Base-by-base conservation (phyloP, 1,140 invertebrate genomes). In the Hesperophylax magnus region DNA sequence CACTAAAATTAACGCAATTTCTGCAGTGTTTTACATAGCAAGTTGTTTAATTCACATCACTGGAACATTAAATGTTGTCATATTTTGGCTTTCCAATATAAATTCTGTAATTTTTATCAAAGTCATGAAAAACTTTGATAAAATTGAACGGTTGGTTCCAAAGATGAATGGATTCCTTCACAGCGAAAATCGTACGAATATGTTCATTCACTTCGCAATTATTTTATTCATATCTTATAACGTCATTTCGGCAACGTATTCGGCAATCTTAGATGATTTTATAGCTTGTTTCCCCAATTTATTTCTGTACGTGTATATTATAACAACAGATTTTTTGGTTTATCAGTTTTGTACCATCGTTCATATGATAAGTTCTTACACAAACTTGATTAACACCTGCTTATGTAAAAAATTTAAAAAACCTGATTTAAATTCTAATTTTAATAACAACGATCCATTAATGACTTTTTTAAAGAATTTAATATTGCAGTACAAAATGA, bases 51-150 rank as follows among this genome's bases (percentile, higher is more conserved):
- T 27, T 14, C 61, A 65, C 24, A 24, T 65, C 24, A 65, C 24
- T 6, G 61, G 61, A 8, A 24, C 24, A 8, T 5, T 34, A 15
- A 31, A 22, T 27, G 27, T 31, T 27, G 3, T 14, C 7, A n/a
- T 34, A n/a, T 67, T 15, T 34, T 67, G 63, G 63, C 22, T 67
- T 31, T 67, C 63, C 11, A 67, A 31, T 34, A 34, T 67, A n/a
- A 31, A n/a, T 27, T 67, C 63, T n/a, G 39, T 9, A 15, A 14
- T 3, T 3, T 34, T 67, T 4, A 17, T 67, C 6, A 67, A 67
- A 34, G 39, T 67, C 5, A 3, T 67, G 22, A 67, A 34, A 5
- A 67, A 67, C 15, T 31, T 67, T 34, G 22, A 34, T 8, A 14
- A 31, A 17, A 67, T 67, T 31, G 63, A 67, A 67, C 24, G 24